phyloP scores from a whole-genome alignment of 2,888 invertebrate genomes.

The Brachylomia viminalis region DNA sequence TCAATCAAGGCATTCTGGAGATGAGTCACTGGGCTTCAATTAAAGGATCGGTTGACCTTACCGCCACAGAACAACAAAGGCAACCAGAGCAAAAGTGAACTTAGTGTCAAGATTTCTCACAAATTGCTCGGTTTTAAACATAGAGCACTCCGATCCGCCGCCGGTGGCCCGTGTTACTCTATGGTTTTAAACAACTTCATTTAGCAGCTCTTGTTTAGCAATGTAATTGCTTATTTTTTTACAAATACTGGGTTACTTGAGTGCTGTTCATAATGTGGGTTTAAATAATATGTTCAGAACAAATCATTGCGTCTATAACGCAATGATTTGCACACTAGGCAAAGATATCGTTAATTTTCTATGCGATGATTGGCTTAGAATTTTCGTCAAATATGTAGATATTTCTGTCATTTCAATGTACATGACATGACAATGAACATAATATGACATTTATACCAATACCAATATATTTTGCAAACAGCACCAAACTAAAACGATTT shows the following conservation, averaged over 20 bases:
- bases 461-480: too few species aligned
- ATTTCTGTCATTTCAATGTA: neutral
- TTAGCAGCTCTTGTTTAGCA: constrained; percentile 11
- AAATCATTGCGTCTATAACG: neutral
- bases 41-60: constrained; percentile 36
- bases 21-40: constrained; percentile 13
- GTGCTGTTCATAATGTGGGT: neutral
- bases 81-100: constrained; percentile 16
- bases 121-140: constrained; percentile 22
- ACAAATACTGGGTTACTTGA: neutral
- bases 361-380: neutral
- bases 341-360: neutral
- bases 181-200: neutral
- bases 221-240: neutral
- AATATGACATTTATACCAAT: neutral
- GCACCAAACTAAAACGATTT: too few species aligned
- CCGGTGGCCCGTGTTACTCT: too few species aligned
- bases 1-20: constrained; percentile 53
- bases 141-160: too few species aligned
- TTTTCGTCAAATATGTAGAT: neutral
- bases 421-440: neutral
- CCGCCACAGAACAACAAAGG: constrained; percentile 9
- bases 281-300: neutral
- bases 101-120: constrained; percentile 5
- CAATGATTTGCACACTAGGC: neutral